Evolutionary conservation across 92 coral and sea anemone genomes (phyloP).

Genomic region (Hydrozoanthus gracilis): DNA sequence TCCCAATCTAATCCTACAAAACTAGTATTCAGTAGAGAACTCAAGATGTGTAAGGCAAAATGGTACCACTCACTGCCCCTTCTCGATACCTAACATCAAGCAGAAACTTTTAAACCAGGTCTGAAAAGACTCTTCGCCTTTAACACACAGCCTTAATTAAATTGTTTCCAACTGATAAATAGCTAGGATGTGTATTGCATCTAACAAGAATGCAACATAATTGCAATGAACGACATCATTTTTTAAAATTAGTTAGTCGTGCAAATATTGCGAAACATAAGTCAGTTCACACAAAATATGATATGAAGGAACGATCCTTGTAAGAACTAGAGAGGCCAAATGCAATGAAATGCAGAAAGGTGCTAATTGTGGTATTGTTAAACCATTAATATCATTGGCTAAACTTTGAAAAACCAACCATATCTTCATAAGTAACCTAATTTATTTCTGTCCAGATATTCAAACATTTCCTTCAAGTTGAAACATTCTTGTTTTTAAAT

Average conservation of each 20-base stretch:
- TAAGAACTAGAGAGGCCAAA: too few species aligned
- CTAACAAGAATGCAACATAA: not conserved
- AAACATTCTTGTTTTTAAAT: too few species aligned
- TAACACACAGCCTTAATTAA: not conserved
- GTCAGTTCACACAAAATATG: not conserved
- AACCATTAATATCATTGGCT: too few species aligned
- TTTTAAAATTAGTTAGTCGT: too few species aligned
- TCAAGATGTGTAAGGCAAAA: not conserved
- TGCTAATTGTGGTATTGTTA: too few species aligned
- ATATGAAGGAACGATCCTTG: too few species aligned
- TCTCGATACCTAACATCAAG: not conserved
- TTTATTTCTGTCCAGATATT: too few species aligned
- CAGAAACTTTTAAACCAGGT: not conserved
- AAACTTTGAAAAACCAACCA: too few species aligned
- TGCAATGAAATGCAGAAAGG: too few species aligned
- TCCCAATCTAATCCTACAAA: not conserved
- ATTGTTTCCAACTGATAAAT: not conserved
- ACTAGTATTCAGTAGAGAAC: not conserved
- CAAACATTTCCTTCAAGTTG: too few species aligned
- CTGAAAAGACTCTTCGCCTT: not conserved
- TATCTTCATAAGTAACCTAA: too few species aligned
- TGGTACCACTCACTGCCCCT: not conserved
- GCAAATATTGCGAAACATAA: not conserved
- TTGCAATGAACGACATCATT: not conserved
- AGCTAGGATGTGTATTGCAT: not conserved